Conservation (phyloP, 1,140 invertebrate genomes). For the Scaptodrosophila lebanonensis region DNA sequence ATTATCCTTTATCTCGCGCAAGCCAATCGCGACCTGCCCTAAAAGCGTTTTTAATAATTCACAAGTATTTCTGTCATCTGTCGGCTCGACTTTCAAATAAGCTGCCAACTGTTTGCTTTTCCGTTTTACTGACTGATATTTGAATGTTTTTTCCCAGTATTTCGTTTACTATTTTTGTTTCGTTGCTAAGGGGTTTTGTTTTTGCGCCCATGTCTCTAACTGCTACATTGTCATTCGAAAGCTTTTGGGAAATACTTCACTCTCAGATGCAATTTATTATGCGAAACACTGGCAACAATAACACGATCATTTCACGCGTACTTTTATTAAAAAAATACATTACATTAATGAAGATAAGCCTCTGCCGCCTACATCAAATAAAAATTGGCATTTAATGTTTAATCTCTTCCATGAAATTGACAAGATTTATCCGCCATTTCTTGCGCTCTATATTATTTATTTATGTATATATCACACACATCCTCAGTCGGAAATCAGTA, state of each 20-base stretch:
- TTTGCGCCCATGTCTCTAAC: no score
- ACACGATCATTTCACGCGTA: no score
- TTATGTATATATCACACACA: slow-evolving; percentile 30
- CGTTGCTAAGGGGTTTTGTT: no score
- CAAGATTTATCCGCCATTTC: slow-evolving; percentile 39
- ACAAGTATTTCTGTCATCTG: slow-evolving; percentile 17
- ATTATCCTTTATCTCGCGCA: slow-evolving; percentile 35
- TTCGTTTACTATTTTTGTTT: no score
- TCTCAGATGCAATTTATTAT: no score
- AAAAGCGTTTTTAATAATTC: slow-evolving; percentile 71
- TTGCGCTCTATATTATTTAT: slow-evolving; percentile 3
- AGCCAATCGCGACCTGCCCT: slow-evolving; percentile 24
- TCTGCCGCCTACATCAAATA: slow-evolving; percentile 43
- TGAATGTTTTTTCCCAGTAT: slow-evolving; percentile 61
- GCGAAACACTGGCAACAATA: no score
- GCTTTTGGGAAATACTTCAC: no score
- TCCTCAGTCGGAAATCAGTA: slow-evolving; percentile 20
- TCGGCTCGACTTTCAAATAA: slow-evolving; percentile 6
- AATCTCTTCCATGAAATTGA: slow-evolving; percentile 73
- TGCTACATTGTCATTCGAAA: no score
- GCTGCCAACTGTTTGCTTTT: not conserved
- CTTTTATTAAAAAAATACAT: no score
- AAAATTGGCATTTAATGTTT: slow-evolving; percentile 71
- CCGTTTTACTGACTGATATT: slow-evolving; percentile 20
- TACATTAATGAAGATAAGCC: slow-evolving; percentile 57